These are phyloP conservation scores for Drosophila paulistorum DNA, from an alignment of 1,140 invertebrate genomes.

Conservation along the genomic window DNA sequence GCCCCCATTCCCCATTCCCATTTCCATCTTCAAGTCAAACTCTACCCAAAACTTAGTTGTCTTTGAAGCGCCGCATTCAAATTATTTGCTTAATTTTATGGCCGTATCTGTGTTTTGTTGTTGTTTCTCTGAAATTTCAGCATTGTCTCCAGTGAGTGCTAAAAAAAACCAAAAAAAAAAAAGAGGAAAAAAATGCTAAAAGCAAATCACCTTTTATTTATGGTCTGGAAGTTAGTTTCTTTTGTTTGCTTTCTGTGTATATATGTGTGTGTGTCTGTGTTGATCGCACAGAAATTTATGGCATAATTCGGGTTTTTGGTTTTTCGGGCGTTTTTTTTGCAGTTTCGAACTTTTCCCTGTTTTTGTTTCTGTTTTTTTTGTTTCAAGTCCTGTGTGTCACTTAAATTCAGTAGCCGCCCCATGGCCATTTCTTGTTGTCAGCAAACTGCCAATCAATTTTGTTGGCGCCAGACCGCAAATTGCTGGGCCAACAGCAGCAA, in stretches of 20 bases:
- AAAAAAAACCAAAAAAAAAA: conserved; percentile 40
- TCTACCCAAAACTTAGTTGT: conserved; percentile 13
- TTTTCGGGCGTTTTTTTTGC: neutral
- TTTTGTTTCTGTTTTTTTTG: neutral
- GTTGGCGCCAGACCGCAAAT: conserved; percentile 19
- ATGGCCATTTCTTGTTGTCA: conserved; percentile 11
- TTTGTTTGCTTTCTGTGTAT: conserved; percentile 20
- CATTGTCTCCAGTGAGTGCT: conserved; percentile 41
- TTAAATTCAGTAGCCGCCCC: conserved; percentile 11
- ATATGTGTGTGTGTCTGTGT: neutral
- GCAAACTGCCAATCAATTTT: conserved; percentile 13
- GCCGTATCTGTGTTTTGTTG: conserved; percentile 33
- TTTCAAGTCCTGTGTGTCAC: conserved; percentile 6
- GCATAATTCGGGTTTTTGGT: conserved; percentile 17
- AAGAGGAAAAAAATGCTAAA: conserved; percentile 43
- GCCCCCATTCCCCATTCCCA: conserved; percentile 1
- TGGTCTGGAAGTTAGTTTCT: conserved; percentile 50
- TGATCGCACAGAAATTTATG: conserved; percentile 21
- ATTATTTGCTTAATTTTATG: conserved; percentile 75
- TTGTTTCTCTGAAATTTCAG: conserved; percentile 29
- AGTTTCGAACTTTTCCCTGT: too few relatives aligned
- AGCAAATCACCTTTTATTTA: conserved; percentile 74
- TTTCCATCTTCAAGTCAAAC: conserved; percentile 24
- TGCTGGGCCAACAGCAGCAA: conserved; percentile 11
- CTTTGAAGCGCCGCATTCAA: conserved; percentile 71